Conservation (phyloP, 2,113 vertebrate genomes). For the Orientallactaga bullata region DNA sequence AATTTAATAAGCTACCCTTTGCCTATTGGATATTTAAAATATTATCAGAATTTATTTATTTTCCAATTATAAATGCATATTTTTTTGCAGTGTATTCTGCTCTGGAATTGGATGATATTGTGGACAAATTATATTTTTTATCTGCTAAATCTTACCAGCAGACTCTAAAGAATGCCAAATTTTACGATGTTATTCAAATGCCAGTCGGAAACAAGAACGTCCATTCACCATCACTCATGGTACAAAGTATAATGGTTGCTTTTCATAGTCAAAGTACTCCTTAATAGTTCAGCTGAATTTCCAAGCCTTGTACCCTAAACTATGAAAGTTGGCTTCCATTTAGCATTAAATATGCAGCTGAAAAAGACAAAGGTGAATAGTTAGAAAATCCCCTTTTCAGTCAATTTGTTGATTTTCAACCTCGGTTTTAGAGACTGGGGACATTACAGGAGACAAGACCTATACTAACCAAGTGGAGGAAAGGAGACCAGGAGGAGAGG, state of each 20-base stretch:
- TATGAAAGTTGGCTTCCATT: background rate
- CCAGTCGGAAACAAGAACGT: background rate
- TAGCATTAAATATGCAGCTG: background rate
- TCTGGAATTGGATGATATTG: background rate
- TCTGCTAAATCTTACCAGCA: background rate
- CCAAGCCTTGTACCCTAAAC: background rate
- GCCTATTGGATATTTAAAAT: background rate
- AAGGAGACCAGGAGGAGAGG: fast-evolving
- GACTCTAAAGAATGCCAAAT: background rate
- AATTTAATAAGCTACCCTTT: background rate
- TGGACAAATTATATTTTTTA: too few relatives aligned
- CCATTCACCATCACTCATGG: background rate
- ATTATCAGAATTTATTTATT: background rate
- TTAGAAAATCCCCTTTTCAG: background rate
- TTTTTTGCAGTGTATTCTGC: background rate
- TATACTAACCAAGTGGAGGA: background rate
- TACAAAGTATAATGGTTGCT: background rate
- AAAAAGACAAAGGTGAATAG: background rate
- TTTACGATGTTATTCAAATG: background rate
- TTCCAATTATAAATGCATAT: background rate
- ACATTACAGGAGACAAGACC: background rate
- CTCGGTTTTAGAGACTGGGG: background rate
- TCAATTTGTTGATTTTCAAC: background rate
- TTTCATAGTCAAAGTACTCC: background rate
- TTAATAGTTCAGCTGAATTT: background rate